A percentile compares a stretch with the other conserved stretches of the same genome.
These are phyloP conservation scores for Lasiurus borealis DNA, from an alignment of 2,113 vertebrate species.

Conservation along the genomic window DNA sequence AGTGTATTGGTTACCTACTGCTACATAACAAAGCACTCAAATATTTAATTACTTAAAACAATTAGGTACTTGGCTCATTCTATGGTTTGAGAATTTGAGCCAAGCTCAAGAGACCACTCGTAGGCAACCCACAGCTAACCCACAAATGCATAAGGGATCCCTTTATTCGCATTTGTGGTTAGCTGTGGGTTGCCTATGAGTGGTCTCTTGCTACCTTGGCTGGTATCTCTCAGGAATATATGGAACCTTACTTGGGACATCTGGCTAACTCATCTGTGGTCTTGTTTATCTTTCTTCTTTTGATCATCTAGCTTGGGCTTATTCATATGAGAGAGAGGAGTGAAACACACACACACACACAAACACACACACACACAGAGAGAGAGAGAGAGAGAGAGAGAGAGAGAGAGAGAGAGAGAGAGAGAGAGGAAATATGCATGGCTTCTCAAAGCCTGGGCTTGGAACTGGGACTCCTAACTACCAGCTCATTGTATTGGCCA, in stretches of 20 bases:
- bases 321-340: background rate
- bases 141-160: no score
- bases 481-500: background rate
- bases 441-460: background rate
- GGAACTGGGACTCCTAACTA: background rate
- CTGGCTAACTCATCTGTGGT: background rate
- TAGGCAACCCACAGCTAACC: no score
- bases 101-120: background rate
- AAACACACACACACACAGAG: no score
- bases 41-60: background rate
- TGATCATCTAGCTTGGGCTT: background rate
- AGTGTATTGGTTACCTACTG: background rate
- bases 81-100: background rate
- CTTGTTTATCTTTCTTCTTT: background rate
- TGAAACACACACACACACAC: background rate
- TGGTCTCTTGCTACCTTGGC: background rate
- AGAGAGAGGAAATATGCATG: fast-evolving
- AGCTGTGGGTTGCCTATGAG: background rate
- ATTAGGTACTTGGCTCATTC: background rate
- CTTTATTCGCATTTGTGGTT: background rate
- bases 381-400: no score
- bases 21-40: background rate
- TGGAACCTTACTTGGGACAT: background rate
- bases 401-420: no score
- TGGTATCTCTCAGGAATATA: background rate